Percentiles rank a stretch among this genome's conserved stretches.
Evolutionary conservation across 2,797 vertebrate species (phyloP).

Genomic region (Balearica regulorum): DNA sequence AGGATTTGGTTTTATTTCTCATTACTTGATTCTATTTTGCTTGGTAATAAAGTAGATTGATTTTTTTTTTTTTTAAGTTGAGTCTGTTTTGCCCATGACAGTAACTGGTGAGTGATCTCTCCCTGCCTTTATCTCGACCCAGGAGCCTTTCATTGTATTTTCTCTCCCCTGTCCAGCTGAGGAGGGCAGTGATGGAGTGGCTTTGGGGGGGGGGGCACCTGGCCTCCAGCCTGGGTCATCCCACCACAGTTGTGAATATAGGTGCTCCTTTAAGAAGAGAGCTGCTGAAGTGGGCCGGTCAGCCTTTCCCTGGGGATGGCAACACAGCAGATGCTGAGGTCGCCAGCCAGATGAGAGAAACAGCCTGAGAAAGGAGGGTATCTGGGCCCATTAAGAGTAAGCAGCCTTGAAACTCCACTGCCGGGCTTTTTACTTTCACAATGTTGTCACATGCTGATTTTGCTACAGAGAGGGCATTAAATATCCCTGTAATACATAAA

Average conservation of each 20-base stretch:
- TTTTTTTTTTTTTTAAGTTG: too few relatives aligned
- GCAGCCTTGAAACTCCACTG: not conserved
- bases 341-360: not conserved
- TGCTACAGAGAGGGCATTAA: not conserved
- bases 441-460: not conserved
- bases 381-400: not conserved
- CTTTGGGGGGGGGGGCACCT: too few relatives aligned
- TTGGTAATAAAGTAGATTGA: too few relatives aligned
- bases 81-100: too few relatives aligned
- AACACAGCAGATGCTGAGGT: not conserved
- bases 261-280: not conserved
- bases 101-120: too few relatives aligned
- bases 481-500: not conserved
- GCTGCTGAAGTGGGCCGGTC: accelerated
- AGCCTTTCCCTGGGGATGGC: not conserved
- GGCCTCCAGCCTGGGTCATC: too few relatives aligned
- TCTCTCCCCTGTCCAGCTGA: too few relatives aligned
- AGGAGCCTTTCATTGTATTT: too few relatives aligned
- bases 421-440: not conserved
- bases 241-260: not conserved
- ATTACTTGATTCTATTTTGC: too few relatives aligned
- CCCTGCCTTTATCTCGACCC: too few relatives aligned
- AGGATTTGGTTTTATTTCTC: too few relatives aligned
- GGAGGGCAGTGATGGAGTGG: too few relatives aligned
- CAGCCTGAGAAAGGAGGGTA: not conserved